phyloP scores from a whole-genome alignment of 2,113 vertebrate genomes.

The Corydoras maculifer region DNA sequence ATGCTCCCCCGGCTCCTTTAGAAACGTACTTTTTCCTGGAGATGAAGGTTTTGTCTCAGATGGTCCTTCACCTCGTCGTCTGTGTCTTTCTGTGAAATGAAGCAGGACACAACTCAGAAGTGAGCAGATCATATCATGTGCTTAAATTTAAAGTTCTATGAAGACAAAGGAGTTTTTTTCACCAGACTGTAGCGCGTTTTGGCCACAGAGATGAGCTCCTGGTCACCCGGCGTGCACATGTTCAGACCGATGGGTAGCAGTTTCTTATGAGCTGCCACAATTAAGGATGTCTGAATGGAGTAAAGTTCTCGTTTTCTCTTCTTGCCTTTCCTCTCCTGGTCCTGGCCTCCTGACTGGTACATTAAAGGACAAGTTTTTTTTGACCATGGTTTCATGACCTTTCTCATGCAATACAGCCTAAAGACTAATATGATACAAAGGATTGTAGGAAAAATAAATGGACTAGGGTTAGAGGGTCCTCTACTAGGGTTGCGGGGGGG shows the following conservation, averaged over 20 bases:
- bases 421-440: too few species aligned
- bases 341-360: conserved; percentile 77
- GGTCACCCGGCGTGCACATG: conserved; percentile 95
- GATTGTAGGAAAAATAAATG: too few species aligned
- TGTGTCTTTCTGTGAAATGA: conserved; percentile 87
- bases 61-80: conserved; percentile 97
- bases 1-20: too few species aligned
- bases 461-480: too few species aligned
- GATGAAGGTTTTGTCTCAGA: conserved; percentile 84
- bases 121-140: neutral
- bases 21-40: conserved; percentile 84
- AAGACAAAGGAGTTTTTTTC: conserved; percentile 33
- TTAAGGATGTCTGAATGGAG: conserved; percentile 91
- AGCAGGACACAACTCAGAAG: conserved; percentile 1
- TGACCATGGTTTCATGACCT: too few species aligned
- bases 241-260: conserved; percentile 95
- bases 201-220: conserved; percentile 90
- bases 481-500: too few species aligned
- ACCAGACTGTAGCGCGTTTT: conserved; percentile 86
- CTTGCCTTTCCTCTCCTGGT: conserved; percentile 89
- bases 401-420: neutral
- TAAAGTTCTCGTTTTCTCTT: conserved; percentile 87
- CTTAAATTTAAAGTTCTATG: neutral
- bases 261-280: conserved; percentile 92
- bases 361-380: too few species aligned